Percentiles rank a stretch among this genome's conserved stretches.
These are phyloP conservation scores for Dipodomys merriami DNA, from an alignment of 2,113 vertebrate species.

Conservation along the genomic window DNA sequence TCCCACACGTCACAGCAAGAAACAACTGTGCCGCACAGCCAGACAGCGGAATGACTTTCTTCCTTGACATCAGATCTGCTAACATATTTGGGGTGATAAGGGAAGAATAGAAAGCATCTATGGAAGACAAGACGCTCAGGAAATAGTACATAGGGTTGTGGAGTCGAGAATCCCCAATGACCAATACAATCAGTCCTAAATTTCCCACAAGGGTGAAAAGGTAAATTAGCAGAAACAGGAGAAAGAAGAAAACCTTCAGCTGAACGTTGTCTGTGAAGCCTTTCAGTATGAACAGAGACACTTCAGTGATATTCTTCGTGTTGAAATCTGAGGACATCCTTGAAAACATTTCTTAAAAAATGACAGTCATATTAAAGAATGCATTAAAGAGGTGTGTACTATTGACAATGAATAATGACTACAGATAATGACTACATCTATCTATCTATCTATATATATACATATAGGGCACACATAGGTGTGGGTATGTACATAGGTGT, in stretches of 20 bases:
- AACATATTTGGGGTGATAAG: conserved; percentile 44
- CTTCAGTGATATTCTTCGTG: conserved; percentile 25
- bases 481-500: too few species aligned
- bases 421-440: too few species aligned
- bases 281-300: not conserved
- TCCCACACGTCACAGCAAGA: not conserved
- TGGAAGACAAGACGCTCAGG: conserved; percentile 23
- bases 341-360: not conserved
- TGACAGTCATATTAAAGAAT: not conserved
- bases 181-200: conserved; percentile 4
- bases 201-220: conserved; percentile 45
- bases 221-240: conserved; percentile 54
- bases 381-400: not conserved
- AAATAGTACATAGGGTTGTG: conserved; percentile 63
- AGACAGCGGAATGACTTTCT: not conserved
- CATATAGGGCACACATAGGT: too few species aligned
- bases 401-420: too few species aligned
- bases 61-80: not conserved
- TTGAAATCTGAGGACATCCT: not conserved
- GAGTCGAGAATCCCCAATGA: not conserved
- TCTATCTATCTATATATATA: too few species aligned
- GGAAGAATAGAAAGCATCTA: conserved; percentile 47
- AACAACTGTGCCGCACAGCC: not conserved
- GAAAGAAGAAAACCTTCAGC: conserved; percentile 3
- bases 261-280: not conserved